Conservation (phyloP, 2,797 vertebrate genomes). For the Helostoma temminkii region DNA sequence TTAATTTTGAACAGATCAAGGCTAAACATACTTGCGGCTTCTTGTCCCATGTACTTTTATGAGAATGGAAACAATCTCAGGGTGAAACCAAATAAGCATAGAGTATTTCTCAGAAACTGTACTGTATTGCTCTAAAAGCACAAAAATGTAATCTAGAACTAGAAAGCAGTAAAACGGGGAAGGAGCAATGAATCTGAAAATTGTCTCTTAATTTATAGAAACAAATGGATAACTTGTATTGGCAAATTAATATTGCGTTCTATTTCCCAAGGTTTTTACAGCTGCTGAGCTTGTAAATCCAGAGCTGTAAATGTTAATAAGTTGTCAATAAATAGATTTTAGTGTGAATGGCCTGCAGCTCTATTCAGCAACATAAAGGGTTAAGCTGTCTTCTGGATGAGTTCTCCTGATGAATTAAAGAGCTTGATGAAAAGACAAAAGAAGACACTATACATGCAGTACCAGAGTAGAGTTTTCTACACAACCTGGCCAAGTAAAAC, state of each 20-base stretch:
- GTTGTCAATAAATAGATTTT: slow-evolving; percentile 49
- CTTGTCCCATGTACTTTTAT: not conserved
- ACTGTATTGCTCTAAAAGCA: not conserved
- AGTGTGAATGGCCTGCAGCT: slow-evolving; percentile 21
- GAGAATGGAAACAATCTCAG: not conserved
- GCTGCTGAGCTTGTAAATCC: slow-evolving; percentile 39
- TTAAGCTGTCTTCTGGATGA: not conserved
- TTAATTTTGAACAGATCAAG: not conserved
- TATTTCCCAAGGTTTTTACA: slow-evolving; percentile 5
- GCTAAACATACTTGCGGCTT: not conserved
- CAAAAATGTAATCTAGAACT: not conserved
- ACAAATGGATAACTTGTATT: slow-evolving; percentile 11
- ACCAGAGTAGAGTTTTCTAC: not conserved
- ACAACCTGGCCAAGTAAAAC: not conserved
- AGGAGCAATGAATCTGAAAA: not conserved
- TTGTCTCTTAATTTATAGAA: slow-evolving; percentile 9
- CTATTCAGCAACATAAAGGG: slow-evolving; percentile 22
- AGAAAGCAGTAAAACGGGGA: not conserved
- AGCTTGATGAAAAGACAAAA: not conserved
- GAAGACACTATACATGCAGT: not conserved
- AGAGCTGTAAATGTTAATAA: slow-evolving; percentile 46
- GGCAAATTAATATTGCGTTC: slow-evolving; percentile 19
- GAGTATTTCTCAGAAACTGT: not conserved
- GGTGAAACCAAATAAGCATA: not conserved
- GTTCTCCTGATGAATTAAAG: slow-evolving; percentile 20